Evolutionary conservation across 2,888 invertebrate genomes (phyloP).

Genomic region (Nomada fabriciana): DNA sequence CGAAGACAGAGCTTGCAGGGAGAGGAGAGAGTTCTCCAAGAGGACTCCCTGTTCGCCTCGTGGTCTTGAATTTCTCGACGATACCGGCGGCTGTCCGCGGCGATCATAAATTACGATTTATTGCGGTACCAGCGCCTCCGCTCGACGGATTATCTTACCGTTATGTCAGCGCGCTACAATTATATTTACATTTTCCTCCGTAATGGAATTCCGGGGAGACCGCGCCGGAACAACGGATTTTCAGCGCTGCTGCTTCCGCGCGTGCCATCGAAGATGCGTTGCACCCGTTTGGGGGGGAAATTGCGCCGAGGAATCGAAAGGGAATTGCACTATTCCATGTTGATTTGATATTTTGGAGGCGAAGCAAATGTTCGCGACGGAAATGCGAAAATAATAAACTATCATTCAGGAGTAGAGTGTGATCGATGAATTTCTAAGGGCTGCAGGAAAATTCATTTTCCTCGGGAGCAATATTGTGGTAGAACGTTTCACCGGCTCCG

Average conservation of each 20-base stretch:
- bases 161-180: slow-evolving; percentile 82
- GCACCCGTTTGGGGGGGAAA: too few relatives aligned
- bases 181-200: slow-evolving; percentile 81
- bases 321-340: too few relatives aligned
- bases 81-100: slow-evolving; percentile 69
- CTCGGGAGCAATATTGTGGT: background rate
- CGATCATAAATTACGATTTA: slow-evolving; percentile 83
- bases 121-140: slow-evolving; percentile 81
- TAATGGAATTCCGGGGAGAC: slow-evolving; percentile 75
- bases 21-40: background rate
- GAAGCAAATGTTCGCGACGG: too few relatives aligned
- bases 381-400: too few relatives aligned
- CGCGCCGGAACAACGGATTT: slow-evolving; percentile 30
- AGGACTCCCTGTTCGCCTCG: background rate
- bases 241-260: slow-evolving; percentile 16
- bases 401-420: too few relatives aligned
- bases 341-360: too few relatives aligned
- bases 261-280: background rate
- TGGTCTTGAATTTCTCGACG: slow-evolving; percentile 27
- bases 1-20: background rate
- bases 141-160: slow-evolving; percentile 82
- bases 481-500: slow-evolving; percentile 7
- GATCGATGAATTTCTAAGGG: background rate
- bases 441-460: slow-evolving; percentile 8
- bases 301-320: too few relatives aligned